Evolutionary conservation across 1,140 invertebrate species (phyloP).

Genomic region (Oryctes rhinoceros): DNA sequence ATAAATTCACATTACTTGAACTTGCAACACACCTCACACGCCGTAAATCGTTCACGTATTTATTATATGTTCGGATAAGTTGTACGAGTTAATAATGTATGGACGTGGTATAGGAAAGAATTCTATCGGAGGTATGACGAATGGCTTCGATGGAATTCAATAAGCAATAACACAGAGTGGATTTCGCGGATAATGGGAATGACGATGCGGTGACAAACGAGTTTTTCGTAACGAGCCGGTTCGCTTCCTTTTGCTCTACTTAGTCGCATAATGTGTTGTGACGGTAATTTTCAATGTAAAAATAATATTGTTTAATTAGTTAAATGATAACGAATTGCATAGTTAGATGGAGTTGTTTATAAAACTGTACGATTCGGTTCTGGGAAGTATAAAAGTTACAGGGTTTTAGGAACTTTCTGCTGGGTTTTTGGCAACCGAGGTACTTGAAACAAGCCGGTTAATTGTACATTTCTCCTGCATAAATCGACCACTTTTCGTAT

Average conservation of each 20-base stretch:
- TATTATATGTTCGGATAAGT: no score
- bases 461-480: no score
- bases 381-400: no score
- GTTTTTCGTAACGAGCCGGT: slow-evolving; percentile 4
- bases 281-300: background rate
- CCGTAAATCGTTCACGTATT: background rate
- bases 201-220: background rate
- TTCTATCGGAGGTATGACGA: background rate
- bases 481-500: no score
- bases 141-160: slow-evolving; percentile 2
- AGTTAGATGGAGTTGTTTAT: no score
- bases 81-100: background rate
- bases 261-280: background rate
- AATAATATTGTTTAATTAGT: background rate
- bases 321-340: no score
- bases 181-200: background rate
- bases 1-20: slow-evolving; percentile 5
- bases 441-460: no score
- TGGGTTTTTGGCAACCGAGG: no score
- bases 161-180: background rate
- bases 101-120: background rate
- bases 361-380: no score
- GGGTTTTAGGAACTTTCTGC: no score
- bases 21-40: slow-evolving; percentile 5
- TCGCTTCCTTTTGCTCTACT: background rate